A percentile compares a stretch with the other conserved stretches of the same genome.
These are phyloP conservation scores for Syrphus vitripennis DNA, from an alignment of 2,888 invertebrate species.

Conservation along the genomic window DNA sequence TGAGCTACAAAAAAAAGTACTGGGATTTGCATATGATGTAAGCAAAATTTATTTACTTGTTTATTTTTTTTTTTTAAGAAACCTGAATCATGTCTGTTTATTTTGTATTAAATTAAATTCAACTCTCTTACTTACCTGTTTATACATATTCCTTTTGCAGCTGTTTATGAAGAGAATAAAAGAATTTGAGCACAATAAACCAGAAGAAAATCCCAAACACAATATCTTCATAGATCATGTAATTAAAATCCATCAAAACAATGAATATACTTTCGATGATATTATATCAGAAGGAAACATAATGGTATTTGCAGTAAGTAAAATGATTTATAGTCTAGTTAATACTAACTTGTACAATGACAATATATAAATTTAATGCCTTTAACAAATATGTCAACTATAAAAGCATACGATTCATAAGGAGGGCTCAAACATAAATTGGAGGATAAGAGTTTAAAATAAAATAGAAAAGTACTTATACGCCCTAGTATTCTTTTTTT, in stretches of 20 bases:
- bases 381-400: too few relatives aligned
- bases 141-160: neutral
- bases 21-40: neutral
- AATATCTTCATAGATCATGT: constrained; percentile 69
- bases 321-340: too few relatives aligned
- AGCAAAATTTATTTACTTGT: neutral
- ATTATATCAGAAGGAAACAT: constrained; percentile 65
- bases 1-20: neutral
- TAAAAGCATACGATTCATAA: too few relatives aligned
- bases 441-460: too few relatives aligned
- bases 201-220: neutral
- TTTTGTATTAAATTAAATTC: neutral
- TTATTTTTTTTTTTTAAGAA: too few relatives aligned
- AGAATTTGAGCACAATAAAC: neutral
- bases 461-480: too few relatives aligned
- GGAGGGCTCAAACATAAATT: too few relatives aligned
- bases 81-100: too few relatives aligned
- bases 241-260: constrained; percentile 56
- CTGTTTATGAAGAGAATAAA: neutral
- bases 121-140: neutral
- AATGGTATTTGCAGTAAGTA: constrained; percentile 71
- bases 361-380: too few relatives aligned
- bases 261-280: constrained; percentile 62
- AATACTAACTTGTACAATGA: too few relatives aligned
- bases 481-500: neutral